These are phyloP conservation scores for Bombus confusus DNA, from an alignment of 1,140 invertebrate genomes.

Conservation along the genomic window DNA sequence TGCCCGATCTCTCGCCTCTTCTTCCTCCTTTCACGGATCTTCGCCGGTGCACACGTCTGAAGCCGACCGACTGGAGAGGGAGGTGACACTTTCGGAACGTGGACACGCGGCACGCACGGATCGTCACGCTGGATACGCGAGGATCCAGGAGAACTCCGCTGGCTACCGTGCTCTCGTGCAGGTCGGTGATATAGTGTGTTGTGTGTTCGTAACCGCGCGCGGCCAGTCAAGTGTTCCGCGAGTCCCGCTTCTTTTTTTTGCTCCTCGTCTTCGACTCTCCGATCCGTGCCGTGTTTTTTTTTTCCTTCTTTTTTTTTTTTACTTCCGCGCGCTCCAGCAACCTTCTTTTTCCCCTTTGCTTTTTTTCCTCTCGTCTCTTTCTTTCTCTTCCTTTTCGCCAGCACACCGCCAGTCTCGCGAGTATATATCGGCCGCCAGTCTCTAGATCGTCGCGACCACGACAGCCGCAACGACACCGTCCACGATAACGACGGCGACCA, in stretches of 20 bases:
- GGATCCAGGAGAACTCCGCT: conserved; percentile 53
- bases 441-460: not conserved
- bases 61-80: conserved; percentile 52
- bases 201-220: conserved; percentile 10
- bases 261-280: not conserved
- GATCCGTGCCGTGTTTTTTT: not conserved
- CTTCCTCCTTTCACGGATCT: conserved; percentile 71
- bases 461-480: not conserved
- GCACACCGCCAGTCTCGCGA: not conserved
- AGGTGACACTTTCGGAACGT: conserved; percentile 67
- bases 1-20: conserved; percentile 62
- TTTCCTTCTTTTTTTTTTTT: too few species aligned
- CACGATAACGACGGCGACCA: not conserved
- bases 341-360: not conserved
- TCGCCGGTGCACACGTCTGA: conserved; percentile 58
- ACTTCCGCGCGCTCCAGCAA: not conserved
- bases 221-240: conserved; percentile 20
- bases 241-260: conserved; percentile 25
- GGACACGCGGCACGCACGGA: conserved; percentile 66
- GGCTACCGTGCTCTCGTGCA: conserved; percentile 55
- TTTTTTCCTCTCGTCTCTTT: not conserved
- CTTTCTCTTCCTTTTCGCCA: not conserved
- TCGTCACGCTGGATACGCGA: conserved; percentile 58
- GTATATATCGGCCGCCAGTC: not conserved
- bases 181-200: conserved; percentile 58